Base-by-base conservation (phyloP, 2,113 vertebrate genomes). In the Strigops habroptila region DNA sequence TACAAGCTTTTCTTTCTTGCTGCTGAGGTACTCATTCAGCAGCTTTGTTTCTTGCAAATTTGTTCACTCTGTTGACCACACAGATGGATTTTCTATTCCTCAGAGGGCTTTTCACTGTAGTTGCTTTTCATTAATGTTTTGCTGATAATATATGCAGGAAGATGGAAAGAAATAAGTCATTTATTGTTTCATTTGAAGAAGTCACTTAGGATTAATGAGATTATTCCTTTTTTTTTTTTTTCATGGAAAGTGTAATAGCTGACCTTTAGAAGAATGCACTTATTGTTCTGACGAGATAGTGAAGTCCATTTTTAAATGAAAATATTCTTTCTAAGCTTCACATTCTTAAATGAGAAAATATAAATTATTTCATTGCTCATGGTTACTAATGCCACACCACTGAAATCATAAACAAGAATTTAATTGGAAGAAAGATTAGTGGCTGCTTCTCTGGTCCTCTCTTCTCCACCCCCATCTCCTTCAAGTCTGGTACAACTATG, bases 181-280 rank as follows among this genome's bases (percentile, higher is more conserved):
- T 90, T 94, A 81, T 81, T 88, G 30, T 95, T 93, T 93, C 57
- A 60, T 92, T 82, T 91, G 27, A 90, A 90, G 63, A 93, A 92
- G 18, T 82, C 69, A 51, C 53, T 93, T 88, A 86, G 76, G 82
- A 92, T 86, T 96, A 94, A 71, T 71, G 89, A 82, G 44, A 63
- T 57, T 55, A 51, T 84, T 86, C 6, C 6, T 39, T 51, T 70
- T 53, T 60, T 52, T 91, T 68, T 41, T 62, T 57, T 79, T 71
- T 35, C 17, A 41, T 55, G 22, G 35, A 3, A 88, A 88, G 44
- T 75, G 22, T 90, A 91, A 86, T 75, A 86, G 52, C 43, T 71
- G 74, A 88, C 82, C 80, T 90, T 94, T 88, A 62, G 52, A 75
- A 94, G n/a, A 96, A 79, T 65, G 41, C 3, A 14, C 51, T 84